These are phyloP conservation scores for Junonia oenone DNA, from an alignment of 2,888 invertebrate species.

Conservation along the genomic window DNA sequence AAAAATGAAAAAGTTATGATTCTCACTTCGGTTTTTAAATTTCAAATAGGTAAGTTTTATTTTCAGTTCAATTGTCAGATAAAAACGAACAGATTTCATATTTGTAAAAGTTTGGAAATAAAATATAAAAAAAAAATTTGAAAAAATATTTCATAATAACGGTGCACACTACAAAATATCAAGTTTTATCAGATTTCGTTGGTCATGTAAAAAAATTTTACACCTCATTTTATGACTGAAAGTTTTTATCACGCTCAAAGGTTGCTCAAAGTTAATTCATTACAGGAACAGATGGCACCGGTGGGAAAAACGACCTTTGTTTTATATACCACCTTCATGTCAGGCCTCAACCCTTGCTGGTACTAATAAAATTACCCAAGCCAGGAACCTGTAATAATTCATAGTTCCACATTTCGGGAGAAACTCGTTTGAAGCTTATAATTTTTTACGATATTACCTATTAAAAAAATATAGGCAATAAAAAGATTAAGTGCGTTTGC, in stretches of 20 bases:
- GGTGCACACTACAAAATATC: background rate
- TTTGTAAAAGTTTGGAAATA: no score
- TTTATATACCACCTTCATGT: conserved; percentile 4
- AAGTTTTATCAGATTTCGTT: background rate
- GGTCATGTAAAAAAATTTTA: conserved; percentile 2
- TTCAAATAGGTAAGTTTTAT: no score
- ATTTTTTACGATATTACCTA: no score
- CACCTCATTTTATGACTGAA: conserved; percentile 12
- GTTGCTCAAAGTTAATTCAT: conserved; percentile 18
- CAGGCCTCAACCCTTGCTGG: conserved; percentile 4
- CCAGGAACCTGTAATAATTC: background rate
- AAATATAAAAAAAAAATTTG: background rate
- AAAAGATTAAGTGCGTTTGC: no score
- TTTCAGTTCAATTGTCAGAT: no score
- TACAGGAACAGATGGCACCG: conserved; percentile 18
- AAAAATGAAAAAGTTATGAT: no score
- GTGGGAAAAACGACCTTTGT: conserved; percentile 6
- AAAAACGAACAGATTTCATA: no score
- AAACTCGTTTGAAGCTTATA: background rate
- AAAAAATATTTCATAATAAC: background rate
- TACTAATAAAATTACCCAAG: conserved; percentile 2
- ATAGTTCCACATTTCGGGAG: conserved; percentile 8
- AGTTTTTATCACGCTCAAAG: conserved; percentile 8
- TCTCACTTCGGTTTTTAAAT: no score
- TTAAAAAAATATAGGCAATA: no score